These are phyloP conservation scores for Paedocypris sp. DNA, from an alignment of 2,113 vertebrate species.

Conservation along the genomic window DNA sequence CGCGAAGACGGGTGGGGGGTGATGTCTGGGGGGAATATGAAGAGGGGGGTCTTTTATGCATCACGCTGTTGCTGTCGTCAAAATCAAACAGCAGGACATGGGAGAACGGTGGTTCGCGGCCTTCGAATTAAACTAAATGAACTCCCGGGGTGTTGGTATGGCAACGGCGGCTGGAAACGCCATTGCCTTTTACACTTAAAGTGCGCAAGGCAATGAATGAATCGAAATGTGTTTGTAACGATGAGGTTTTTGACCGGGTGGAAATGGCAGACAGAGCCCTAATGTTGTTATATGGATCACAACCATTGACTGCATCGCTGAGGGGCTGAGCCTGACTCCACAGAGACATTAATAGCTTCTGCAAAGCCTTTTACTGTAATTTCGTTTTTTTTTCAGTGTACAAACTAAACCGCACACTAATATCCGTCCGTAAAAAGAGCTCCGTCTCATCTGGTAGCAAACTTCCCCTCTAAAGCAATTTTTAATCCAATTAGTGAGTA, in stretches of 20 bases:
- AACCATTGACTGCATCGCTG: conserved; percentile 14
- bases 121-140: conserved; percentile 84
- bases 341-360: conserved; percentile 29
- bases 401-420: conserved; percentile 59
- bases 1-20: not conserved
- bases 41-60: conserved; percentile 45
- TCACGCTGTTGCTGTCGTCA: conserved; percentile 43
- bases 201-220: conserved; percentile 28
- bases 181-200: conserved; percentile 29
- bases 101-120: conserved; percentile 65
- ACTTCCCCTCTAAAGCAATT: conserved; percentile 66
- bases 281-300: conserved; percentile 20
- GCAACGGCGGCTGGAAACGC: conserved; percentile 61
- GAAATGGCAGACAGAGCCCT: not conserved
- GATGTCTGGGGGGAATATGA: not conserved
- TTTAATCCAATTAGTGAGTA: conserved; percentile 63
- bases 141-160: conserved; percentile 82
- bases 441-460: conserved; percentile 52
- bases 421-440: conserved; percentile 56
- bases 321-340: conserved; percentile 14
- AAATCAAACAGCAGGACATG: conserved; percentile 69
- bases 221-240: conserved; percentile 19
- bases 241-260: not conserved
- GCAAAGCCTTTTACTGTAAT: conserved; percentile 30
- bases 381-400: conserved; percentile 42